A percentile compares a stretch with the other conserved stretches of the same genome.
phyloP scores from a whole-genome alignment of 2,113 vertebrate species.

The Strigops habroptila region DNA sequence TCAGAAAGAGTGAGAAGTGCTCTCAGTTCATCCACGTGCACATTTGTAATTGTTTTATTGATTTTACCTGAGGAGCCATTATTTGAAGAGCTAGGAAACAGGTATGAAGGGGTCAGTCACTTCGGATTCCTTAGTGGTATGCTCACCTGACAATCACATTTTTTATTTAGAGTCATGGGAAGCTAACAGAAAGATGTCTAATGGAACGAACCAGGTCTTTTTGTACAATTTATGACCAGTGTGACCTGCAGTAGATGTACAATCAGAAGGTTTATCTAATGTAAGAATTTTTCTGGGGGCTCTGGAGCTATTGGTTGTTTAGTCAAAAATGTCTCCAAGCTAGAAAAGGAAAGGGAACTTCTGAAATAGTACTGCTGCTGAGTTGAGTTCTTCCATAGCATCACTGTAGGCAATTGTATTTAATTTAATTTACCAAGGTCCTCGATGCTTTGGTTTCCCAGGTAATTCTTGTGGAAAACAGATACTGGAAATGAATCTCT shows the following conservation, averaged over 20 bases:
- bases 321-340: not conserved
- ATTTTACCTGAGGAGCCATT: not conserved
- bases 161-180: not conserved
- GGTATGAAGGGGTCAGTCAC: not conserved
- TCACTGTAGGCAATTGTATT: not conserved
- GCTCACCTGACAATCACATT: not conserved
- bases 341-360: not conserved
- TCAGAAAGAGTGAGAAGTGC: not conserved
- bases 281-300: not conserved
- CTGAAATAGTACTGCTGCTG: not conserved
- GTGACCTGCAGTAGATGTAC: fast-evolving
- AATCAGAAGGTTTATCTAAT: not conserved
- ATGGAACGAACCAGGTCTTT: not conserved
- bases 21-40: not conserved
- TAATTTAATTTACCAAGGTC: not conserved
- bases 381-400: not conserved
- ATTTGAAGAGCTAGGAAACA: not conserved
- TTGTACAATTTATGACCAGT: not conserved
- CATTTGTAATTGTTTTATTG: not conserved
- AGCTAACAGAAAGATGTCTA: not conserved
- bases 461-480: not conserved
- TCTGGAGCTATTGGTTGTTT: not conserved
- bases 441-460: not conserved
- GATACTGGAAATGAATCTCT: not conserved
- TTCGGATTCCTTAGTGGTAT: not conserved